phyloP scores from a whole-genome alignment of 2,113 vertebrate genomes.

The Gnathonemus echidnorhynchus region DNA sequence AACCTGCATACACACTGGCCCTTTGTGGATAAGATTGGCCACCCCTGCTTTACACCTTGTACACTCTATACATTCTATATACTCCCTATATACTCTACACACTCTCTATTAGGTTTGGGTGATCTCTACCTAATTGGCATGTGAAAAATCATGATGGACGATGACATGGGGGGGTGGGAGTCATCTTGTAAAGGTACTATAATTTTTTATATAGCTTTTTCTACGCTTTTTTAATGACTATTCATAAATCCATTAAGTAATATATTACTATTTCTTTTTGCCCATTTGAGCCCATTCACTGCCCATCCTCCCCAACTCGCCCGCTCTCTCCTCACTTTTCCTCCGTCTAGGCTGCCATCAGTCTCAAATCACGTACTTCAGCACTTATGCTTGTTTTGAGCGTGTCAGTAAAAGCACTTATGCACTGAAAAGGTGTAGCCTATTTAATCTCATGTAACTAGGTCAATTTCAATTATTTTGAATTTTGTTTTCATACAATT shows the following conservation, averaged over 20 bases:
- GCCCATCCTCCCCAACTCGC: not conserved
- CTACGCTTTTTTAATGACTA: not conserved
- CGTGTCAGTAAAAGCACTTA: not conserved
- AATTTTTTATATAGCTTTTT: no score
- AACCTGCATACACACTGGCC: no score
- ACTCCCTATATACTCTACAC: not conserved
- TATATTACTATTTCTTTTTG: not conserved
- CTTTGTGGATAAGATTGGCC: no score
- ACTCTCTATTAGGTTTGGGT: not conserved
- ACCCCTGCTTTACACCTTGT: not conserved
- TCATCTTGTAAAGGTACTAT: no score
- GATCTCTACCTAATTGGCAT: no score
- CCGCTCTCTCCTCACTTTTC: not conserved
- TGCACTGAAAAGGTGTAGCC: not conserved
- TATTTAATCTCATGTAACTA: not conserved
- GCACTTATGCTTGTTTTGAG: not conserved
- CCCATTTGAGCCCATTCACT: not conserved
- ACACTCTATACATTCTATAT: not conserved
- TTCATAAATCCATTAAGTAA: not conserved
- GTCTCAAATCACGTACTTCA: not conserved
- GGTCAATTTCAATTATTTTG: not conserved
- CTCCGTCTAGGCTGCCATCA: no score
- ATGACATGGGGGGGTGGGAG: no score
- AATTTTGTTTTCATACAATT: not conserved
- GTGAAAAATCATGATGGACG: no score